phyloP scores from a whole-genome alignment of 2,888 invertebrate species.

The Unio pictorum region DNA sequence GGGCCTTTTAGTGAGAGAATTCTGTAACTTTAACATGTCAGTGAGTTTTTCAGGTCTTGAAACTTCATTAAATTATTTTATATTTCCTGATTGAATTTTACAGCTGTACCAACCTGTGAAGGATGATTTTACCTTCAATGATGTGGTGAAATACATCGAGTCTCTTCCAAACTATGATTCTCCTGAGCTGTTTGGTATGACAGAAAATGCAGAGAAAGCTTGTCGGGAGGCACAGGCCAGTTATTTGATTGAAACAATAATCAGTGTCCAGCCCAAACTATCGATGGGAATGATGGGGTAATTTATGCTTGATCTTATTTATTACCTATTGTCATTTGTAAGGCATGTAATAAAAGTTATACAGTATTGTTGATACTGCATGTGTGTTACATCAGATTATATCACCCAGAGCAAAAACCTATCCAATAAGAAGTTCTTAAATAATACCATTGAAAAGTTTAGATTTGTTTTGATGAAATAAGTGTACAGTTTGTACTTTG shows the following conservation, averaged over 20 bases:
- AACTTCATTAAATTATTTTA: neutral
- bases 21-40: neutral
- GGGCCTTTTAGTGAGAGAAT: too few species aligned
- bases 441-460: too few species aligned
- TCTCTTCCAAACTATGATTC: slow-evolving; percentile 64
- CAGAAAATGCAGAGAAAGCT: slow-evolving; percentile 68
- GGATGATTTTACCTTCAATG: slow-evolving; percentile 45
- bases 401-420: too few species aligned
- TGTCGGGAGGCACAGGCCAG: slow-evolving; percentile 64
- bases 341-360: too few species aligned
- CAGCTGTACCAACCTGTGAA: slow-evolving; percentile 64
- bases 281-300: slow-evolving; percentile 59
- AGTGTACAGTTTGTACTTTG: too few species aligned
- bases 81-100: slow-evolving; percentile 8
- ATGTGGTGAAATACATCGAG: slow-evolving; percentile 59
- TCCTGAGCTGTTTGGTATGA: slow-evolving; percentile 70
- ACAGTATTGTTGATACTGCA: too few species aligned
- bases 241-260: slow-evolving; percentile 62
- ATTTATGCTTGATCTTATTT: slow-evolving; percentile 1
- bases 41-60: neutral
- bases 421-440: too few species aligned
- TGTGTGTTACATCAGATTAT: too few species aligned
- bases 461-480: too few species aligned
- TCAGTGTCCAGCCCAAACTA: slow-evolving; percentile 66
- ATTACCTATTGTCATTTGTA: too few species aligned